Percentiles rank a stretch among this genome's conserved stretches.
These are phyloP conservation scores for Sarcophaga carnaria DNA, from an alignment of 2,888 invertebrate genomes.

Conservation along the genomic window DNA sequence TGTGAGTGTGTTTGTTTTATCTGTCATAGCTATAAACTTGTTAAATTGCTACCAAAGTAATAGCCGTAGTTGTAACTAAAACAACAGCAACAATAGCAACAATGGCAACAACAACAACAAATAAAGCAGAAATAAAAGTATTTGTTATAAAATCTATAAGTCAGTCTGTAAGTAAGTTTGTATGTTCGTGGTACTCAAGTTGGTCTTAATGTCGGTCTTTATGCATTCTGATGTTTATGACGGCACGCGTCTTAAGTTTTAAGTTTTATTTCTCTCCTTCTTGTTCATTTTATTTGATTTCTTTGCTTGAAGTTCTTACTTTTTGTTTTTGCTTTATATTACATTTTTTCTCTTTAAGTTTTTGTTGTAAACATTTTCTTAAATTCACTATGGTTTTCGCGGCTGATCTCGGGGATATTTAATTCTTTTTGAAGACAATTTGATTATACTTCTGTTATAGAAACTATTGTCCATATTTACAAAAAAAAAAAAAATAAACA, in stretches of 20 bases:
- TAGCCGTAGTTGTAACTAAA: conserved; percentile 5
- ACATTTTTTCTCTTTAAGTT: background rate
- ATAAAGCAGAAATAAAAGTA: background rate
- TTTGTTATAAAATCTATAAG: conserved; percentile 54
- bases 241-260: conserved; percentile 64
- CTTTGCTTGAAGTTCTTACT: background rate
- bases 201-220: conserved; percentile 46
- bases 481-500: too few relatives aligned
- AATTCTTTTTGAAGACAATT: too few relatives aligned
- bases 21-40: conserved; percentile 65
- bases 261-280: conserved; percentile 14
- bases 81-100: background rate
- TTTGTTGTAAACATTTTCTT: background rate
- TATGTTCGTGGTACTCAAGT: conserved; percentile 34
- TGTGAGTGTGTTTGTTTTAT: conserved; percentile 15
- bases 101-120: background rate
- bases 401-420: too few relatives aligned
- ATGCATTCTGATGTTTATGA: conserved; percentile 58
- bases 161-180: conserved; percentile 18
- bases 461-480: too few relatives aligned
- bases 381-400: too few relatives aligned
- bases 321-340: conserved; percentile 58
- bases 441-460: too few relatives aligned
- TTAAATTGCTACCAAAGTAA: conserved; percentile 49
- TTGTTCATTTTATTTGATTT: conserved; percentile 15